These are phyloP conservation scores for Tonatia bakeri DNA, from an alignment of 2,113 vertebrate genomes.

Conservation along the genomic window DNA sequence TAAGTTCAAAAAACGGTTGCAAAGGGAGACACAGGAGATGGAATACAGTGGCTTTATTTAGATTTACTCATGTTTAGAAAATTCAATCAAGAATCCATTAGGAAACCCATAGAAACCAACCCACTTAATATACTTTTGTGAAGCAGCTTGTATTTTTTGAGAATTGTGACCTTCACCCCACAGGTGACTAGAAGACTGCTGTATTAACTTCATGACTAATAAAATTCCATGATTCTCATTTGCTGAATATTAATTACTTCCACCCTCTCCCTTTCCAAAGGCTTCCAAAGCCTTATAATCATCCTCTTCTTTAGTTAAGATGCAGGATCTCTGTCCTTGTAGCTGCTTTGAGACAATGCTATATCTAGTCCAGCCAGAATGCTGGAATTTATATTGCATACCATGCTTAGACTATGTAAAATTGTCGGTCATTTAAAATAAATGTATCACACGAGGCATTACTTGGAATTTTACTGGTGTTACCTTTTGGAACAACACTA, in stretches of 20 bases:
- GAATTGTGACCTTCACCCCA: background rate
- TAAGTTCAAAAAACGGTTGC: background rate
- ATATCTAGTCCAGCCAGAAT: no score
- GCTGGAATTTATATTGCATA: background rate
- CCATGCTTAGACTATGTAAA: background rate
- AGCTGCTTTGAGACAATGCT: background rate
- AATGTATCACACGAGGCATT: background rate
- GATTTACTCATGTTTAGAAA: background rate
- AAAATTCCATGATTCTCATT: background rate
- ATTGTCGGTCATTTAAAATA: background rate
- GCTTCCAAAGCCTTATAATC: background rate
- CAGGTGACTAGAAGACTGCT: background rate
- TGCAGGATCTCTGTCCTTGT: background rate
- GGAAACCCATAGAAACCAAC: background rate
- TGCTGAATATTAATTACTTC: slow-evolving; percentile 35
- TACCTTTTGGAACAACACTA: background rate
- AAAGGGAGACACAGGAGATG: background rate
- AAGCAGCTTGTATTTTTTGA: background rate
- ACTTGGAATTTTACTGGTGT: background rate
- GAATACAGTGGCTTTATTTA: background rate
- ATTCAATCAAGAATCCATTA: background rate
- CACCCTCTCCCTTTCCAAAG: background rate
- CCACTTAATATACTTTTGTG: background rate
- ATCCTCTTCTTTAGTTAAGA: background rate
- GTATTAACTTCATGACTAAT: background rate